Evolutionary conservation across 53 echinoderm and acorn worm genomes (phyloP).

Genomic region (Holothuria scabra): DNA sequence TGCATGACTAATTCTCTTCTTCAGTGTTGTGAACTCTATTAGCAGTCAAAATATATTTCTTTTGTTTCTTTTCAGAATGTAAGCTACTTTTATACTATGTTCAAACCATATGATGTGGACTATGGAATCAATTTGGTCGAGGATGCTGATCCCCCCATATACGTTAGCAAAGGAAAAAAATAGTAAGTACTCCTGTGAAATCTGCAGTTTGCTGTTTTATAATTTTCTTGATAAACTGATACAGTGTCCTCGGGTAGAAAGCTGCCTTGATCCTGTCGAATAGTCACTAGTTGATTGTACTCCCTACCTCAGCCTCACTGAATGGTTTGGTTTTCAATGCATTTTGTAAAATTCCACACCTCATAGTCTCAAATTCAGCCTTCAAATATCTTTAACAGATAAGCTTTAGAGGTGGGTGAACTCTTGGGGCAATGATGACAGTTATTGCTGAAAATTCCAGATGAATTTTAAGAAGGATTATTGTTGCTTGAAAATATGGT

Average conservation of each 20-base stretch:
- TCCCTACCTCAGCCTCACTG: no score
- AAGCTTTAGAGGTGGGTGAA: no score
- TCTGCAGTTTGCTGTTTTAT: not conserved
- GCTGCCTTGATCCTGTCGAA: no score
- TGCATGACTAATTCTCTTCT: no score
- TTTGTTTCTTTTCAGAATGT: constrained; percentile 65
- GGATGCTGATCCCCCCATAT: constrained; percentile 51
- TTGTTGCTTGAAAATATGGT: no score
- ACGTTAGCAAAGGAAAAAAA: constrained; percentile 55
- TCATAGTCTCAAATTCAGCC: no score
- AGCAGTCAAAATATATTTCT: not conserved
- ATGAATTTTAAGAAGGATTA: no score
- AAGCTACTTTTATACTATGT: constrained; percentile 65
- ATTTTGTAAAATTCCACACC: no score
- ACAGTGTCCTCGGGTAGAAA: not conserved
- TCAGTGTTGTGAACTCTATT: not conserved
- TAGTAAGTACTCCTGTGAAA: constrained; percentile 62
- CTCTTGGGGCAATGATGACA: no score
- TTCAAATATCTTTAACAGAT: no score
- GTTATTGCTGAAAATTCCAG: no score
- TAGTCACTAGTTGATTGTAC: not conserved
- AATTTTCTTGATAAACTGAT: not conserved
- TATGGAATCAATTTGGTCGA: constrained; percentile 76
- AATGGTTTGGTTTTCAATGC: no score
- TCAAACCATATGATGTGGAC: constrained; percentile 83